Base-by-base conservation (phyloP, 2,888 invertebrate species). In the Steromphala cineraria region DNA sequence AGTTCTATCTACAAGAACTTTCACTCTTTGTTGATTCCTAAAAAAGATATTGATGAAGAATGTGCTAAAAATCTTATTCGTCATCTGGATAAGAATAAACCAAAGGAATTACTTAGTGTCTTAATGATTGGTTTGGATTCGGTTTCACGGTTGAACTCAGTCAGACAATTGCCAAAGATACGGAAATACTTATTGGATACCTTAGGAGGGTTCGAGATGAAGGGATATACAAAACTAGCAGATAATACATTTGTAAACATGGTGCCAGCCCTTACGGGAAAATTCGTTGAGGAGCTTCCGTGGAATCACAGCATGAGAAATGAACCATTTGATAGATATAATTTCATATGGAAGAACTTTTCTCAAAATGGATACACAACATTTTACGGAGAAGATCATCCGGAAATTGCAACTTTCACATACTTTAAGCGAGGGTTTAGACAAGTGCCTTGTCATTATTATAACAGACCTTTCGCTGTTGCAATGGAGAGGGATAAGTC, bases 181-280 rank as follows among this genome's bases (percentile, higher is more conserved):
- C 87, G 89, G 10, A 92, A 94, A 2, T 95, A 94, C 86, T 94
- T 97, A 79, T 94, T 95, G 81, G 93, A 95, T 21, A 94, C 95
- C 21, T 94, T 96, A 83, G 95, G 95, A n/a, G 96, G 96, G 67
- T 95, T 96, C 75, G 97, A 97, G 91, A 94, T 98, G 91, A 93
- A 96, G 86, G 98, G 98, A 7, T 98, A 97, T 93, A 98, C 97
- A 91, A 98, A 98, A 95, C 96, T 98, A 8, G 98, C 96, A 2
- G 98, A 98, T 93, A 98, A 98, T 92, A 98, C 98, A 0, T 98
- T 96, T 92, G 97, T 97, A 0, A 98, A 98, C 93, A 92, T 98
- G 82, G 95, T 96, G 8, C 96, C 98, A 0, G 95, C 97, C 79
- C 93, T 98, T 13, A 95, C 71, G 2, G 86, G 86, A 2, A 81